Conservation (phyloP, 2,113 vertebrate genomes). For the Rhinopomastus cyanomelas region DNA sequence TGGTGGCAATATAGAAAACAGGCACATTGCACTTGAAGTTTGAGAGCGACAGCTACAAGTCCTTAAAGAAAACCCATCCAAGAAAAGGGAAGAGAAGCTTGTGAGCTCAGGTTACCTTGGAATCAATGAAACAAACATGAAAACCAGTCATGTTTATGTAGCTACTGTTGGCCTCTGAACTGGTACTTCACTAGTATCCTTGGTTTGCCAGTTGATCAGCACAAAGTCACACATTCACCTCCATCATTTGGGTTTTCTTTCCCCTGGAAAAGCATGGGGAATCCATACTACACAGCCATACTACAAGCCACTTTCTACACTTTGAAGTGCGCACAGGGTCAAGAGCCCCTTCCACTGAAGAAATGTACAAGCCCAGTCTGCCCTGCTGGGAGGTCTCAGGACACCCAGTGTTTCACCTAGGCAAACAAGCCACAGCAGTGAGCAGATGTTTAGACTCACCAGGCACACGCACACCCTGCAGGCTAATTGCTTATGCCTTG, state of each 20-base stretch:
- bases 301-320: neutral
- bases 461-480: neutral
- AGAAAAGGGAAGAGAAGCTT: neutral
- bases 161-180: neutral
- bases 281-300: too few relatives aligned
- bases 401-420: neutral
- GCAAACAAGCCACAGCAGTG: neutral
- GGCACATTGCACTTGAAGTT: neutral
- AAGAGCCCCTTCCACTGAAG: neutral
- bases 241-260: neutral
- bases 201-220: neutral
- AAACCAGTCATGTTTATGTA: neutral
- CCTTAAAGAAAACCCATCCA: neutral
- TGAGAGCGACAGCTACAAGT: neutral
- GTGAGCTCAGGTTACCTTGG: neutral
- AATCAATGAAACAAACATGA: neutral
- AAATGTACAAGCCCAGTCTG: rapidly evolving
- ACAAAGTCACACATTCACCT: neutral
- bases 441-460: neutral
- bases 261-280: too few relatives aligned
- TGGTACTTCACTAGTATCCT: neutral
- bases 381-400: neutral
- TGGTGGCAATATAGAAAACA: neutral
- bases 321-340: neutral
- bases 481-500: neutral